Percentiles rank a stretch among this genome's conserved stretches.
These are phyloP conservation scores for Crocodylus rhombifer DNA, from an alignment of 2,797 vertebrate species.

Conservation along the genomic window DNA sequence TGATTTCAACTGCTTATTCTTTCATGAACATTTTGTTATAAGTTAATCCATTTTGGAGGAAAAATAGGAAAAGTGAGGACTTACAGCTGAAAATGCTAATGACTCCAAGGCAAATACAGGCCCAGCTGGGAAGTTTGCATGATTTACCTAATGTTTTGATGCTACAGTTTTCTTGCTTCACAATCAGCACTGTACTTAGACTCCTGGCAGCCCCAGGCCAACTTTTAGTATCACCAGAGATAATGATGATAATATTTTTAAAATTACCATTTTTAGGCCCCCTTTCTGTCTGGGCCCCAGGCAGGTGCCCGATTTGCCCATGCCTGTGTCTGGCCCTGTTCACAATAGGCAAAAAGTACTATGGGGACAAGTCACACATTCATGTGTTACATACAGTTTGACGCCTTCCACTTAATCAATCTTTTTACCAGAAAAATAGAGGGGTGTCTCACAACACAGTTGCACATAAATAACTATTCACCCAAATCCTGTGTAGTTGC, in stretches of 20 bases:
- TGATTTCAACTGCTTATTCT: background rate
- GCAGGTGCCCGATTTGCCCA: too few relatives aligned
- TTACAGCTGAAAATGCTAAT: background rate
- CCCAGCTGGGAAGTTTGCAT: background rate
- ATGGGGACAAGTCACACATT: background rate
- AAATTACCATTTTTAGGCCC: too few relatives aligned
- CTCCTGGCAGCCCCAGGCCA: too few relatives aligned
- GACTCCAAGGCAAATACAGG: background rate
- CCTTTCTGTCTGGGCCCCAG: too few relatives aligned
- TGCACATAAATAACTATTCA: slow-evolving; percentile 49
- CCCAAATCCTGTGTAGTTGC: slow-evolving; percentile 18
- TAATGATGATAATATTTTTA: too few relatives aligned
- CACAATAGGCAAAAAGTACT: background rate
- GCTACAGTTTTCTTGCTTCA: background rate
- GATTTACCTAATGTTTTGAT: slow-evolving; percentile 19
- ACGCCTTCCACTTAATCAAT: background rate
- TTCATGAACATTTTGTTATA: slow-evolving; percentile 40
- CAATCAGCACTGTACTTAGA: background rate
- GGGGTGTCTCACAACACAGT: slow-evolving; percentile 14
- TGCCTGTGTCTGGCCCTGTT: too few relatives aligned
- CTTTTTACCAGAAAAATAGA: slow-evolving; percentile 10
- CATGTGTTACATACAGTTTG: slow-evolving; percentile 33
- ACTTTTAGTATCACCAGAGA: too few relatives aligned
- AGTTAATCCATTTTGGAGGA: slow-evolving; percentile 32
- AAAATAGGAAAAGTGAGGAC: background rate